phyloP scores from a whole-genome alignment of 2,113 vertebrate genomes.

The Panthera uncia region DNA sequence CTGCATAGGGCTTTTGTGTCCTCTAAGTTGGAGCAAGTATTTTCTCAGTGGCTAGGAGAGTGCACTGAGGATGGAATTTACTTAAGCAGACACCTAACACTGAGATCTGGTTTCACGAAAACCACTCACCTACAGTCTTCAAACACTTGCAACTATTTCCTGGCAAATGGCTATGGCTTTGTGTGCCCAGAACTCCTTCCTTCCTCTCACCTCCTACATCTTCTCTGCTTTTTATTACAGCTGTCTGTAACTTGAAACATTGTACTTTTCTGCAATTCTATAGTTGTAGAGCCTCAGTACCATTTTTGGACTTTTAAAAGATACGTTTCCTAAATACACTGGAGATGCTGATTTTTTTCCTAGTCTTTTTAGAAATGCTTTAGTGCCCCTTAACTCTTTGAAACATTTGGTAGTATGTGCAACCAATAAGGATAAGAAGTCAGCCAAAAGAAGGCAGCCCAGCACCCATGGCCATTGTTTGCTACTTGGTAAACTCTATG shows the following conservation, averaged over 20 bases:
- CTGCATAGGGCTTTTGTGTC: neutral
- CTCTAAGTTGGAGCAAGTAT: neutral
- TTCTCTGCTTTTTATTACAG: slow-evolving; percentile 4
- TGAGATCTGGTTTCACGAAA: slow-evolving; percentile 8
- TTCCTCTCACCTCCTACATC: neutral
- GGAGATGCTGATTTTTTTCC: neutral
- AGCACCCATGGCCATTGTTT: neutral
- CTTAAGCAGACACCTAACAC: neutral
- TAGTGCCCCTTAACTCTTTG: neutral
- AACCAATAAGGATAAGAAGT: neutral
- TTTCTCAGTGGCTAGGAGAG: neutral
- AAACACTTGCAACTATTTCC: slow-evolving; percentile 30
- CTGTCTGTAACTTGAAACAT: neutral
- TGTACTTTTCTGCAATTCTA: neutral
- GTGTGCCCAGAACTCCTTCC: neutral
- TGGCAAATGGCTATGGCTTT: neutral
- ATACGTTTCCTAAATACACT: neutral
- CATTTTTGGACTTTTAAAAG: neutral
- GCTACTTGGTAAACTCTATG: neutral
- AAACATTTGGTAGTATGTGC: neutral
- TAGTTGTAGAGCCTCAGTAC: neutral
- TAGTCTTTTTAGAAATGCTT: neutral
- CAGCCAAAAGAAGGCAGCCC: neutral
- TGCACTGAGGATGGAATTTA: neutral
- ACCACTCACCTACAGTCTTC: neutral